These are phyloP conservation scores for Seriola aureovittata DNA, from an alignment of 2,113 vertebrate species.

Conservation along the genomic window DNA sequence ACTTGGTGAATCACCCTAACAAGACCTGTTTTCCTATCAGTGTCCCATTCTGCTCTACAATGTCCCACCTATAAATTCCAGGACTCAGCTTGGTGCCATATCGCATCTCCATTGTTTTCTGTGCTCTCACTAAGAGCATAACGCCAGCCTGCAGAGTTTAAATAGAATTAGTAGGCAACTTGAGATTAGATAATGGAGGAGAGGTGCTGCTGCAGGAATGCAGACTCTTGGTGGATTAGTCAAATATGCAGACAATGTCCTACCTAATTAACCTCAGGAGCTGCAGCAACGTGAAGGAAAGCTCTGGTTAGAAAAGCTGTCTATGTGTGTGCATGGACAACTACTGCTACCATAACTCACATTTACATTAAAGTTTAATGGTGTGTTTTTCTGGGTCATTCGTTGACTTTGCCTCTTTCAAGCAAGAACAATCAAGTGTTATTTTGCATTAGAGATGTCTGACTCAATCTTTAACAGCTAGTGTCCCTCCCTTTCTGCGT, in stretches of 20 bases:
- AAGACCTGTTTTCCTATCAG: slow-evolving; percentile 42
- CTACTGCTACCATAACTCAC: not conserved
- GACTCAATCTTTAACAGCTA: not conserved
- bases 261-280: slow-evolving; percentile 63
- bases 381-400: not conserved
- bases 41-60: slow-evolving; percentile 11
- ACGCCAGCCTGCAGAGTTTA: slow-evolving; percentile 35
- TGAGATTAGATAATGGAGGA: slow-evolving; percentile 65
- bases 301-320: not conserved
- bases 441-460: not conserved
- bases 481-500: too few relatives aligned
- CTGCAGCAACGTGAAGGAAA: slow-evolving; percentile 21
- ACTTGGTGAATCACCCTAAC: slow-evolving; percentile 16
- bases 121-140: slow-evolving; percentile 16
- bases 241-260: slow-evolving; percentile 58
- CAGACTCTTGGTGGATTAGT: slow-evolving; percentile 57
- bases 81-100: not conserved
- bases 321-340: not conserved
- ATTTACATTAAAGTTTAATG: slow-evolving; percentile 26
- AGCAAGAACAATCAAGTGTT: not conserved
- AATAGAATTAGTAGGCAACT: slow-evolving; percentile 60
- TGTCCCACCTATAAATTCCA: slow-evolving; percentile 25
- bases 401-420: slow-evolving; percentile 2
- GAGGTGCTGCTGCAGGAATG: slow-evolving; percentile 64
- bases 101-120: slow-evolving; percentile 44